Base-by-base conservation (phyloP, 2,113 vertebrate genomes). In the Chaetops frenatus region DNA sequence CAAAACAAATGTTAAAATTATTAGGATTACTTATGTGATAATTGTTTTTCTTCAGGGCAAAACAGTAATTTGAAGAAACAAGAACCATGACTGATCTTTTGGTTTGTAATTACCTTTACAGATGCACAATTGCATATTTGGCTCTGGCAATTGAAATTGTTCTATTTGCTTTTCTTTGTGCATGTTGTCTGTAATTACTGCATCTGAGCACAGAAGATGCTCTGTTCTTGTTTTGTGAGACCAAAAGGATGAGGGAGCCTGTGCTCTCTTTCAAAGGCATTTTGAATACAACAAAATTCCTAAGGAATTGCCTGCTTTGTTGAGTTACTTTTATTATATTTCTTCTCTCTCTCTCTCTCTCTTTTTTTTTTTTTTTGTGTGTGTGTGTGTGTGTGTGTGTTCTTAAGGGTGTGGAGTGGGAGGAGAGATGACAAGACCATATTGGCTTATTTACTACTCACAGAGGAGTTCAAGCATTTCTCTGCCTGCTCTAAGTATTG, bases 221-320 rank as follows among this genome's bases (percentile, higher is more conserved):
- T 85, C 2, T 91, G 92, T 80, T 95, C 67, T 66, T 96, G 79
- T 95, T 95, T 74, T 90, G 47, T 50, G 73, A 88, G 86, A 91
- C 91, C 69, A 94, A 96, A 95, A 90, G 76, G 53, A 69, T 11
- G 18, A 72, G 81, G 35, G 61, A 83, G 88, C 13, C 47, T 90
- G 85, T 86, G 95, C 88, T n/a, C n/a, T n/a, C n/a, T 97, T 96
- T 96, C 95, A 95, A 95, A 96, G 94, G 66, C 56, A 67, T 95
- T 92, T 53, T 92, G 88, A 89, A 92, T 90, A 69, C 86, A 92
- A 92, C 56, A 94, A 94, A 92, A 96, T 95, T 96, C 94, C 69
- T 57, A 60, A 94, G 81, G 87, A 96, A 91, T 87, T 86, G 86
- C 57, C 47, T 92, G 57, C 74, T 97, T 94, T 96, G 93, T 86